Conservation (phyloP, 2,888 invertebrate genomes). For the Pheosia gnoma region DNA sequence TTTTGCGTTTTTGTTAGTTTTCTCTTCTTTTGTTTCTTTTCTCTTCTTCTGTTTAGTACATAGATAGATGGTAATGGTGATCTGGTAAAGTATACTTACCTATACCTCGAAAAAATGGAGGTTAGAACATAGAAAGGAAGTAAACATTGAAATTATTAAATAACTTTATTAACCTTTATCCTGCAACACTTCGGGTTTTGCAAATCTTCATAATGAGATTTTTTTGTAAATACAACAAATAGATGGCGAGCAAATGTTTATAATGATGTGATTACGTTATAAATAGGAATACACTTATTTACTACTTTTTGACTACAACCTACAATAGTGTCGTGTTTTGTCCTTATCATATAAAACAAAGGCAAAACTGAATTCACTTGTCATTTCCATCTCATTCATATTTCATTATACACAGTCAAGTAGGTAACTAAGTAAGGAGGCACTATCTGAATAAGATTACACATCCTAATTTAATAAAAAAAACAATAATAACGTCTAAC, state of each 20-base stretch:
- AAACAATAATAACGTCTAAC: constrained; percentile 26
- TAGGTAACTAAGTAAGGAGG: constrained; percentile 38
- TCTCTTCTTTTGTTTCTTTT: no score
- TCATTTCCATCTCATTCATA: constrained; percentile 15
- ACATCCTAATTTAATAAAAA: constrained; percentile 29
- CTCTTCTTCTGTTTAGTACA: no score
- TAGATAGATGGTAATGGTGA: no score
- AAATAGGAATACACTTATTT: constrained; percentile 27
- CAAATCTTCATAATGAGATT: no score
- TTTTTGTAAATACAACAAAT: no score
- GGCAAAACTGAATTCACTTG: constrained; percentile 10
- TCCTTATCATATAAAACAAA: constrained; percentile 16
- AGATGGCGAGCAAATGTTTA: no score
- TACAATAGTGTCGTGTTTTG: constrained; percentile 11
- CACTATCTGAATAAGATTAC: constrained; percentile 31
- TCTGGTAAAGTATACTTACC: no score
- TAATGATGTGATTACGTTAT: constrained; percentile 3
- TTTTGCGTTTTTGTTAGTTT: neutral
- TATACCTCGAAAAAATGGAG: no score
- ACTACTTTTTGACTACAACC: constrained; percentile 15
- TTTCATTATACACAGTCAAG: constrained; percentile 12
- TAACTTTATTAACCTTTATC: no score
- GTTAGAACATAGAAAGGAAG: no score
- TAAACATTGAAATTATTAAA: no score
- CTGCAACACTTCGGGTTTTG: no score